Evolutionary conservation across 2,888 invertebrate species (phyloP).

Genomic region (Chouioia cunea): DNA sequence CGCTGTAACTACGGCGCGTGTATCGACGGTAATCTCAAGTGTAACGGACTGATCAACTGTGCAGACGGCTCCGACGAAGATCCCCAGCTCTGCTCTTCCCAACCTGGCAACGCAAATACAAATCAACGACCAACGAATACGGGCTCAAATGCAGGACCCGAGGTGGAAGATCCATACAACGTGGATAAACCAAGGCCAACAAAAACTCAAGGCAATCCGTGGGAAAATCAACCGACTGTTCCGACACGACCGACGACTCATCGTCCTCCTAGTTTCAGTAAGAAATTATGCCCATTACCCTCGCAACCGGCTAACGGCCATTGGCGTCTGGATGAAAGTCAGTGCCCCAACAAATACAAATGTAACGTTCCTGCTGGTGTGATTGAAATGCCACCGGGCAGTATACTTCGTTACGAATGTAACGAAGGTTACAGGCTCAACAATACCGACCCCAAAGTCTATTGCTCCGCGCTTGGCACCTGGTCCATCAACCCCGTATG

Average conservation of each 20-base stretch:
- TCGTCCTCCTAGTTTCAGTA: not conserved
- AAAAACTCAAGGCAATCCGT: not conserved
- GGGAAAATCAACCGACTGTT: not conserved
- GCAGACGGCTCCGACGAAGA: slow-evolving; percentile 68
- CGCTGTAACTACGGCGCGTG: slow-evolving; percentile 68
- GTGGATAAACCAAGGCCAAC: slow-evolving; percentile 14
- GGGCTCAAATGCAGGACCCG: slow-evolving; percentile 2
- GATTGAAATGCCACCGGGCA: slow-evolving; percentile 53
- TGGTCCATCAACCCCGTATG: slow-evolving; percentile 60
- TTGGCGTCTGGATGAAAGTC: slow-evolving; percentile 55
- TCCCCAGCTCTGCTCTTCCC: slow-evolving; percentile 52
- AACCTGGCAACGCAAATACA: not conserved
- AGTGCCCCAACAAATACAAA: slow-evolving; percentile 51
- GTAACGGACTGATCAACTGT: slow-evolving; percentile 64
- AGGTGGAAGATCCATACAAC: slow-evolving; percentile 11
- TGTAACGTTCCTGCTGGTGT: slow-evolving; percentile 51
- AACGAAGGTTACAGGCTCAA: slow-evolving; percentile 54
- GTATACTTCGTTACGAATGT: slow-evolving; percentile 60
- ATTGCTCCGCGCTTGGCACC: slow-evolving; percentile 55
- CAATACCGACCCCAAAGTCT: slow-evolving; percentile 51
- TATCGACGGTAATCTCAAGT: slow-evolving; percentile 61
- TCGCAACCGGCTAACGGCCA: slow-evolving; percentile 57
- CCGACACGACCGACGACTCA: not conserved
- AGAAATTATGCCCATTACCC: slow-evolving; percentile 54
- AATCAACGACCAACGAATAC: slow-evolving; percentile 6